phyloP scores from a whole-genome alignment of 1,140 invertebrate species.

The Ericerus pela region DNA sequence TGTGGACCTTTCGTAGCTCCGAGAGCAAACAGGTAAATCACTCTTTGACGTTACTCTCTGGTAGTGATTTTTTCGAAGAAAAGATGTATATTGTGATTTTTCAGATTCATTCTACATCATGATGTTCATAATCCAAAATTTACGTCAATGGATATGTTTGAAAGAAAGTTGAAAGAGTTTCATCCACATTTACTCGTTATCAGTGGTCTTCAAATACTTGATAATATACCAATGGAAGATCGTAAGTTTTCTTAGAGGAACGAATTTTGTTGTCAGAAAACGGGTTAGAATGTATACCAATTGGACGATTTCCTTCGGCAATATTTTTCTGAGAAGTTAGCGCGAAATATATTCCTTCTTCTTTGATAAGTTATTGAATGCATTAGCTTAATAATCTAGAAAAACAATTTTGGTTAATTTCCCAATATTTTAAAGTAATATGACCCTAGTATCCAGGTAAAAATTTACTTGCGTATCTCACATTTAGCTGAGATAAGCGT shows the following conservation, averaged over 20 bases:
- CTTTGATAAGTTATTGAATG: too few species aligned
- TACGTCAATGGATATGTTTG: conserved; percentile 55
- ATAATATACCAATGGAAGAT: conserved; percentile 60
- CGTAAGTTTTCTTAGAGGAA: conserved; percentile 31
- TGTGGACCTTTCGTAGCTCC: conserved; percentile 62
- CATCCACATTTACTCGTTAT: conserved; percentile 61
- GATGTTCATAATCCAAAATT: conserved; percentile 65
- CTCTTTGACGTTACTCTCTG: background rate
- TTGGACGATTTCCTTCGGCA: too few species aligned
- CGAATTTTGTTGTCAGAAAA: background rate
- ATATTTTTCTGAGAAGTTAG: too few species aligned
- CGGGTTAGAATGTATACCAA: too few species aligned
- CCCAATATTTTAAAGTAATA: too few species aligned
- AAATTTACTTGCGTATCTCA: too few species aligned
- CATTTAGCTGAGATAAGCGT: too few species aligned
- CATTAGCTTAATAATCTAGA: too few species aligned
- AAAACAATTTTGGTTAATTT: too few species aligned
- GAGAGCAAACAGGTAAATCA: conserved; percentile 54
- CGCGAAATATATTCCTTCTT: too few species aligned
- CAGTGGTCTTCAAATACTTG: conserved; percentile 80
- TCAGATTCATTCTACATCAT: conserved; percentile 67
- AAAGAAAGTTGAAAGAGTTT: conserved; percentile 43
- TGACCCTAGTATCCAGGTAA: too few species aligned
- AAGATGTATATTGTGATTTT: conserved; percentile 20
- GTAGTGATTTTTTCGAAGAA: background rate